Evolutionary conservation across 2,888 invertebrate species (phyloP), one percentile per base, ranked within the genome.

Genomic region (Atethmia centrago): DNA sequence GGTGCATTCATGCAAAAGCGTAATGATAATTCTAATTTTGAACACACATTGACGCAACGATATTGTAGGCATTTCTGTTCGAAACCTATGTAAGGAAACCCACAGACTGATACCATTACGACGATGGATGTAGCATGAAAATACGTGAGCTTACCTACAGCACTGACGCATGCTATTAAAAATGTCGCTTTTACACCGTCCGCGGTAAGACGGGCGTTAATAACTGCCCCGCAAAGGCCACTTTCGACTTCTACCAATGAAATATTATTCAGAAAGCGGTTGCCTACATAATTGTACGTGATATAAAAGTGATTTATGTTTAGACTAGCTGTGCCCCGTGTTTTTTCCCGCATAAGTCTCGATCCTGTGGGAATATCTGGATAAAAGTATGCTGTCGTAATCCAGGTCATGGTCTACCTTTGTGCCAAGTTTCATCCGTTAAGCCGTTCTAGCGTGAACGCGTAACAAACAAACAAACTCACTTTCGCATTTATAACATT

Each of bases 291-390:
- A 90, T 88, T 87, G 83, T 85, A 87, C 65, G 75, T 85, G 76
- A 83, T 83, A 87, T 80, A 85, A 84, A 87, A 88, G 85, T 88
- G 87, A 90, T 91, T 90, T 86, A 90, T 85, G 86, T 78, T 84
- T 86, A 85, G 87, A 88, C n/a, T n/a, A n/a, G n/a, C n/a, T n/a
- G n/a, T n/a, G n/a, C n/a, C n/a, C n/a, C n/a, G n/a, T n/a, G n/a
- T n/a, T n/a, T n/a, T n/a, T n/a, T n/a, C n/a, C n/a, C n/a, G n/a
- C n/a, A n/a, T n/a, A n/a, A n/a, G n/a, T n/a, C n/a, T n/a, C n/a
- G n/a, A n/a, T n/a, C n/a, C n/a, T n/a, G n/a, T n/a, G n/a, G n/a
- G n/a, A n/a, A n/a, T n/a, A n/a, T n/a, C n/a, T n/a, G n/a, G n/a
- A n/a, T n/a, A n/a, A n/a, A n/a, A n/a, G n/a, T n/a, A n/a, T n/a